Conservation (phyloP, 2,113 vertebrate species). For the Dascyllus trimaculatus region DNA sequence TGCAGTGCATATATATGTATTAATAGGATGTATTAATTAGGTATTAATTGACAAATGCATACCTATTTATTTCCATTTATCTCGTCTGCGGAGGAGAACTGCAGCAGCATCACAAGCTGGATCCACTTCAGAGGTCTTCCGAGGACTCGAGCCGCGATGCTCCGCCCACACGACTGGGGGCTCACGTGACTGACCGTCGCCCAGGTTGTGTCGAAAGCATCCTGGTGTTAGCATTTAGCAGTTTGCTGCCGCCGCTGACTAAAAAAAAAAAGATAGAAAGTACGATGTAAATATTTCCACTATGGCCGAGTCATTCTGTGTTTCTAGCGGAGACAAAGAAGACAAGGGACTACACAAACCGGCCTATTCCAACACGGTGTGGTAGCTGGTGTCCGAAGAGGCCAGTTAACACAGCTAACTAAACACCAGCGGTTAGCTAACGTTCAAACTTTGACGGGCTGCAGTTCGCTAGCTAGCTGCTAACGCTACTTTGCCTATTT, state of each 20-base stretch:
- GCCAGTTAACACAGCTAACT: constrained; percentile 55
- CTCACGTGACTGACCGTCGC: constrained; percentile 78
- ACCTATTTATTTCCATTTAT: no score
- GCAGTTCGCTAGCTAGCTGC: constrained; percentile 45
- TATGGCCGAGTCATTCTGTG: constrained; percentile 19
- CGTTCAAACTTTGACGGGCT: constrained; percentile 77
- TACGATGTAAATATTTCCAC: constrained; percentile 13
- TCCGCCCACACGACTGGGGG: constrained; percentile 40
- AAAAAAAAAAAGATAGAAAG: constrained; percentile 33
- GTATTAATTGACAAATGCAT: no score
- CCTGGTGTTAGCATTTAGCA: constrained; percentile 69
- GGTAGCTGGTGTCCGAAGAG: constrained; percentile 26
- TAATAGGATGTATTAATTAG: no score
- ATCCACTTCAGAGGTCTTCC: no score
- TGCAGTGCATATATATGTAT: no score
- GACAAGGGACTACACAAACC: constrained; percentile 11
- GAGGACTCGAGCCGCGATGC: background rate
- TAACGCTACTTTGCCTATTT: constrained; percentile 28
- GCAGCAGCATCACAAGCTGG: no score
- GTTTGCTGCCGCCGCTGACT: constrained; percentile 17
- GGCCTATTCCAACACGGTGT: constrained; percentile 4
- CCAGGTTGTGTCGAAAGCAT: constrained; percentile 80
- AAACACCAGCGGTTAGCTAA: constrained; percentile 67
- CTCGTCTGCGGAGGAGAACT: no score
- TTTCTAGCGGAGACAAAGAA: constrained; percentile 27